Base-by-base conservation (phyloP, 2,113 vertebrate genomes). In the Actenoides lindsayi region DNA sequence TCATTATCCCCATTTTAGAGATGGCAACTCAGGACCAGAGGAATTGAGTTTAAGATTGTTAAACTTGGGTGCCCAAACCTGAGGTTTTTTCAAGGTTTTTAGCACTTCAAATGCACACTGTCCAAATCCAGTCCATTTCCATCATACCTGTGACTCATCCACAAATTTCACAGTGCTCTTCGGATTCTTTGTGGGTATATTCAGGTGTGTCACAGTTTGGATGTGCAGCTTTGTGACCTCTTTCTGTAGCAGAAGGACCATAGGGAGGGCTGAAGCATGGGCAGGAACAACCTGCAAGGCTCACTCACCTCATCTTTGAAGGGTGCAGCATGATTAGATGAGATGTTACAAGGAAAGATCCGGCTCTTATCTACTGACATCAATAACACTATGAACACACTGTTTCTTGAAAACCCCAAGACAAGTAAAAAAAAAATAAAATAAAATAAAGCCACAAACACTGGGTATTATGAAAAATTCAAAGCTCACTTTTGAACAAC, bases 201-300 rank as follows among this genome's bases (percentile, higher is more conserved):
- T 80, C 23, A 19, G 8, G 39, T 2, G 1, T 11, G 8, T 31
- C 35, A 62, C 39, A 17, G 8, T 44, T 65, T 63, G 73, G 31
- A 5, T 24, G 21, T 70, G 44, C 25, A 64, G n/a, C 16, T 89
- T 86, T 74, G 65, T 51, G 62, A 51, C 9, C 30, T 14, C 23
- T 13, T 15, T 59, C 10, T 1, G 0, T 7, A 51, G 19, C 3
- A 63, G 60, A 24, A 56, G 31, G 74, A 51, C 16, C 0, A 0
- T 0, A 0, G 53, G 37, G 37, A 51, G 37, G 59, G 53, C 50
- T 74, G 54, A 37, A 79, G 25, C 19, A 16, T 7, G 37, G 8
- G 4, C 59, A 93, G 35, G 15, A 39, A 30, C 12, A 74, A 9
- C 5, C 27, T 31, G 31, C 51, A 70, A 56, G 65, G 33, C 31